A percentile compares a stretch with the other conserved stretches of the same genome.
Conservation (phyloP, 2,888 invertebrate genomes). For the Hetaerina titia region DNA sequence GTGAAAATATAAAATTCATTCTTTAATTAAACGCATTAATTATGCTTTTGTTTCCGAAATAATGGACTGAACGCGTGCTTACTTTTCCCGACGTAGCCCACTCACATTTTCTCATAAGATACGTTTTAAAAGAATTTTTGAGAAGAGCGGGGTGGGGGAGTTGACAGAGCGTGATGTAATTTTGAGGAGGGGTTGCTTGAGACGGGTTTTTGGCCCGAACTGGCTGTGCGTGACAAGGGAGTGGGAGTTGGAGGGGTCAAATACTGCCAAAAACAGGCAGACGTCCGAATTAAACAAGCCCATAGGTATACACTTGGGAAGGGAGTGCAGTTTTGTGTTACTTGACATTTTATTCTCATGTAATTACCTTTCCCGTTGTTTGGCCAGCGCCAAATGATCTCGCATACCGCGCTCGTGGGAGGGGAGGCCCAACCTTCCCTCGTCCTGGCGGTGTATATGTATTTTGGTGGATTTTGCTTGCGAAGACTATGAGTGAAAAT, state of each 20-base stretch:
- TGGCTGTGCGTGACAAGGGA: background rate
- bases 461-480: background rate
- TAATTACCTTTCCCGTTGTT: background rate
- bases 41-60: background rate
- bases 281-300: background rate
- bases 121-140: background rate
- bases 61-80: background rate
- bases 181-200: background rate
- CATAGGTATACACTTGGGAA: background rate
- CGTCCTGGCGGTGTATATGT: background rate
- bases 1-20: background rate
- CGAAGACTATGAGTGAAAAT: background rate
- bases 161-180: slow-evolving; percentile 19
- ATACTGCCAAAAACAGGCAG: background rate
- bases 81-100: background rate
- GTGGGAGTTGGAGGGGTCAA: background rate
- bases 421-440: too few relatives aligned
- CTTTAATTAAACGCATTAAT: background rate
- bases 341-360: background rate
- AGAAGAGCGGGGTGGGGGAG: background rate
- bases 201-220: background rate
- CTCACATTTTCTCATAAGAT: background rate
- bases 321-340: background rate
- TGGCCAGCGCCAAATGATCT: background rate
- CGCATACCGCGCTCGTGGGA: background rate